Evolutionary conservation across 2,113 vertebrate species (phyloP), one percentile per base, ranked within the genome.

Genomic region (Aleadryas rufinucha): DNA sequence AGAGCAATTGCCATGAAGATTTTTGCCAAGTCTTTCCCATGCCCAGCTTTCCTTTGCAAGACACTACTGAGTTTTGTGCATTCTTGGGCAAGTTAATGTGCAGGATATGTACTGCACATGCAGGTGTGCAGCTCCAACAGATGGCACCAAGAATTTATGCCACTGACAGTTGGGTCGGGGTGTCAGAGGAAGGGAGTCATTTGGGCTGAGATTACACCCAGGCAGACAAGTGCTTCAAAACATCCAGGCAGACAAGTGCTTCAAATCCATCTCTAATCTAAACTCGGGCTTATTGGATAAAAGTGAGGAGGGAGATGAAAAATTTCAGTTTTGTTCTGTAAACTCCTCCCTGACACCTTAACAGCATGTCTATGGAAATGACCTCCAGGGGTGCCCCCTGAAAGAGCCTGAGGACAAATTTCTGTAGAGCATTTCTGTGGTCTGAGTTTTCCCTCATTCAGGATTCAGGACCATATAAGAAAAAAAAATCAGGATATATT

Each of bases 211-310:
- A 30, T 65, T 57, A 35, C 27, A 83, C 5, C 11, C 45, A 53
- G 26, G 22, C 4, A 91, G 30, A 39, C 2, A 53, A 63, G 15
- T 0, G 0, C 30, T 80, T 92, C 22, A 86, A 71, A 64, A 35
- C 27, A 83, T 5, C 11, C 45, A 53, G 26, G 22, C 4, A 91
- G 30, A 39, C 2, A 53, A 63, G 15, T 0, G 0, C 30, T 80
- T 92, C 22, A 86, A 71, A 64, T 56, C 24, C 5, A 56, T 47
- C 35, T 74, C 15, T 81, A 44, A 53, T 18, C 23, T 87, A 53
- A 89, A 89, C 1, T 19, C 18, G 35, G 39, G 4, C 17, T 41
- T 89, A 23, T 8, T 65, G 49, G 20, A 72, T 61, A 41, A 81
- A 87, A 75, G 4, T 42, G 45, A 78, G 11, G 24, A 79, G 1